A percentile compares a stretch with the other conserved stretches of the same genome.
phyloP scores from a whole-genome alignment of 2,113 vertebrate species.

The Zosterops borbonicus region DNA sequence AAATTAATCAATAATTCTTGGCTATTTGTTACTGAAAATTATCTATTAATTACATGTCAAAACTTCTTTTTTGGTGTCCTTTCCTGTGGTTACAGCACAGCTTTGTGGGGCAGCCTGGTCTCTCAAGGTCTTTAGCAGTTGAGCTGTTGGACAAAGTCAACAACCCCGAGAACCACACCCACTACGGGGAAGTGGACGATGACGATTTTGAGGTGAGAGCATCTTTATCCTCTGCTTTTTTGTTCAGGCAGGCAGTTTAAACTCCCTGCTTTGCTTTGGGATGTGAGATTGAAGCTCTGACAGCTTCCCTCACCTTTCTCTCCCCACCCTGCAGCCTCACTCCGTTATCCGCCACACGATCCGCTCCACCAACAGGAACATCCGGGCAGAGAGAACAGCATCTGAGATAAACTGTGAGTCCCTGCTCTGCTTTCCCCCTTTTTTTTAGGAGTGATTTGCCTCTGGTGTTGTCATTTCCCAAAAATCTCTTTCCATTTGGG shows the following conservation, averaged over 20 bases:
- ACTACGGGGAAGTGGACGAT: conserved; percentile 86
- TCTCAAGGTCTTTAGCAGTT: conserved; percentile 87
- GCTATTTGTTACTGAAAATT: not conserved
- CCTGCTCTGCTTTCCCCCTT: not conserved
- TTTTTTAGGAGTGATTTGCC: not conserved
- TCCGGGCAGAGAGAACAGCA: conserved; percentile 87
- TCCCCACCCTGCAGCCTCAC: conserved; percentile 76
- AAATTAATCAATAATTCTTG: not conserved
- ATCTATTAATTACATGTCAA: accelerated
- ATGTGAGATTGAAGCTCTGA: accelerated
- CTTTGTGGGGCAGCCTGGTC: conserved; percentile 85
- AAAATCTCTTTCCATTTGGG: not conserved
- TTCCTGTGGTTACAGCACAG: conserved; percentile 77
- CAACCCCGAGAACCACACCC: conserved; percentile 92
- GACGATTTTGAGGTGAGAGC: conserved; percentile 91
- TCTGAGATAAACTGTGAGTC: conserved; percentile 96
- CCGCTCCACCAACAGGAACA: conserved; percentile 88
- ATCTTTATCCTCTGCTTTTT: not conserved
- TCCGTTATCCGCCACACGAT: conserved; percentile 90
- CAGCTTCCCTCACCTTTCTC: not conserved
- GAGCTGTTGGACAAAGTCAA: conserved; percentile 94
- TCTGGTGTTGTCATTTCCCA: not conserved
- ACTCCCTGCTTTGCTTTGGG: not conserved
- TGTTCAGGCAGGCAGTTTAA: accelerated
- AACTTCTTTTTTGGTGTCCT: not conserved